Evolutionary conservation across 2,888 invertebrate species (phyloP), one percentile per base, ranked within the genome.

Genomic region (Ennomos erosarius): DNA sequence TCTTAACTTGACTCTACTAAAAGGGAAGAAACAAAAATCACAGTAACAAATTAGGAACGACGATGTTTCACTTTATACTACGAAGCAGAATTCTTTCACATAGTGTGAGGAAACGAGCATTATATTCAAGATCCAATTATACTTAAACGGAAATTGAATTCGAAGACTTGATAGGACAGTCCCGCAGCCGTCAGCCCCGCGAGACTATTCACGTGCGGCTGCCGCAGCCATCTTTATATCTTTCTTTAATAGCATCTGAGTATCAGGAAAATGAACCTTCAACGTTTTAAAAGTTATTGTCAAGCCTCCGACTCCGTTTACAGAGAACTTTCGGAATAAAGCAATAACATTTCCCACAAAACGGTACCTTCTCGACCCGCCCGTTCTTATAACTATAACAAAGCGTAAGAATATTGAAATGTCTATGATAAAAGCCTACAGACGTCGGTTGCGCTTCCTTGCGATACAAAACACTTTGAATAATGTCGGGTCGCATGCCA

Each of bases 81-180:
- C 10, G 16, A 46, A 46, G 36, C 16, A 10, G 10, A 59, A 45
- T 53, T 53, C 10, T 43, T 49, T 39, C 10, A 33, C 35, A 56
- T 53, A 57, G 57, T 61, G 45, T 42, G 68, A 54, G 42, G 74
- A 78, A 76, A 70, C 58, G 68, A 59, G 63, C 65, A 69, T 74
- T 64, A 69, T 68, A 72, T 77, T 77, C 70, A 70, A 81, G 74
- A 82, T 87, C 85, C 85, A 87, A 87, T 87, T 84, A 87, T 78
- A 79, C 74, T 78, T 79, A 76, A 82, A 77, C 81, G 84, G 85
- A 87, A 87, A 87, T 87, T 87, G 85, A 81, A 86, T 84, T 84
- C 74, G 82, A 78, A 76, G 71, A 75, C 75, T 73, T 76, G 75
- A 78, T 76, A 75, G 73, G 72, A 66, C 62, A 71, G 59, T 64